Percentiles rank a stretch among this genome's conserved stretches.
These are phyloP conservation scores for Toxonevra muliebris DNA, from an alignment of 2,888 invertebrate species.

Conservation along the genomic window DNA sequence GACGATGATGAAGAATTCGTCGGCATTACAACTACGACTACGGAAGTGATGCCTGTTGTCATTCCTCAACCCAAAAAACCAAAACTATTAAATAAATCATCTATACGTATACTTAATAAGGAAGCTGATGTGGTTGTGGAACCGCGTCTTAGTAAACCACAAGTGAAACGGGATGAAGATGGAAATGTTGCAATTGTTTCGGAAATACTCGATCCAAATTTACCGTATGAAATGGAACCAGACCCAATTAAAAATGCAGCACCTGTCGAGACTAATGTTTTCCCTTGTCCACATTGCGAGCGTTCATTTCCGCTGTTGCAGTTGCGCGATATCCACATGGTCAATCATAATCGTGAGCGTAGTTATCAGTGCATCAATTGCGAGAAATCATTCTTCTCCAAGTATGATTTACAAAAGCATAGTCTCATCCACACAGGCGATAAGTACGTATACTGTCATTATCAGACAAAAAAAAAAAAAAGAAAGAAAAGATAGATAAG, in stretches of 20 bases:
- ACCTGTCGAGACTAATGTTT: slow-evolving; percentile 70
- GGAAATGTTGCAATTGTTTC: slow-evolving; percentile 63
- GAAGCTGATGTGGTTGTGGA: slow-evolving; percentile 51
- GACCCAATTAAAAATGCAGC: slow-evolving; percentile 55
- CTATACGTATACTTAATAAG: slow-evolving; percentile 61
- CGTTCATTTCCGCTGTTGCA: slow-evolving; percentile 77
- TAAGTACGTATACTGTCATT: slow-evolving; percentile 49
- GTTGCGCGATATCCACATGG: slow-evolving; percentile 73
- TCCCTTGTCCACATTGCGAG: slow-evolving; percentile 75
- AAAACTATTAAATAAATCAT: slow-evolving; percentile 61
- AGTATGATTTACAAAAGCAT: slow-evolving; percentile 75
- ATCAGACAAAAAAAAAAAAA: too few relatives aligned
- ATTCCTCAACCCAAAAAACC: slow-evolving; percentile 41
- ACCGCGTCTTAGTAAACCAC: slow-evolving; percentile 58
- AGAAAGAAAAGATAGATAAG: too few relatives aligned
- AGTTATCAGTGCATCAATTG: slow-evolving; percentile 71
- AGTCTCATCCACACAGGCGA: slow-evolving; percentile 68
- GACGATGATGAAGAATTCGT: slow-evolving; percentile 32
- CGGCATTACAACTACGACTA: slow-evolving; percentile 1
- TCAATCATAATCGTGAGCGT: slow-evolving; percentile 72
- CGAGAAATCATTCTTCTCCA: slow-evolving; percentile 72
- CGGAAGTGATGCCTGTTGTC: background rate
- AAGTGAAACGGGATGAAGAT: slow-evolving; percentile 56
- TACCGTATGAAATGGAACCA: slow-evolving; percentile 33
- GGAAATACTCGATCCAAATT: slow-evolving; percentile 58